These are phyloP conservation scores for Macrobrachium nipponense DNA, from an alignment of 1,140 invertebrate genomes.

Conservation along the genomic window DNA sequence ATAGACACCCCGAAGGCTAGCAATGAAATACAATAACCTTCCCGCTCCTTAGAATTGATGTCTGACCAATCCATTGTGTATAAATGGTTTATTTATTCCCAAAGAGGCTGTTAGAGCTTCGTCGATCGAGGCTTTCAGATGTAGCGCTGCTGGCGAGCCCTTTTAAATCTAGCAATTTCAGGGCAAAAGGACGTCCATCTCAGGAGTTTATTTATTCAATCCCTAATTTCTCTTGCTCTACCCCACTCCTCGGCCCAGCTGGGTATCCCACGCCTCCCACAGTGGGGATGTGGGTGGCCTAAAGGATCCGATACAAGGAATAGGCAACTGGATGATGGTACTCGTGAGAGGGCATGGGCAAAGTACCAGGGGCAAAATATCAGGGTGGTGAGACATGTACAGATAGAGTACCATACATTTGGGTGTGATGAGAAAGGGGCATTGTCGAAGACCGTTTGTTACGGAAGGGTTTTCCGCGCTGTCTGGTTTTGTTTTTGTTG, in stretches of 20 bases:
- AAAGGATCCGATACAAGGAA: neutral
- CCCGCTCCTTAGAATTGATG: neutral
- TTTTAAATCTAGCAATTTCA: conserved; percentile 21
- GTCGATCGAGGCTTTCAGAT: conserved; percentile 1
- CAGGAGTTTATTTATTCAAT: conserved; percentile 18
- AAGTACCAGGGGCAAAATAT: neutral
- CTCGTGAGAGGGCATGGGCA: neutral
- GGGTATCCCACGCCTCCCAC: conserved; percentile 5
- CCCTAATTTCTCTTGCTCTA: conserved; percentile 23
- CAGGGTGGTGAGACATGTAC: too few relatives aligned
- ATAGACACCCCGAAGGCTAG: too few relatives aligned
- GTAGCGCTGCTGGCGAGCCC: neutral
- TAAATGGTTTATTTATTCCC: conserved; percentile 13
- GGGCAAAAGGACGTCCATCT: conserved; percentile 9
- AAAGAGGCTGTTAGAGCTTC: neutral
- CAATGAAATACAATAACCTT: neutral
- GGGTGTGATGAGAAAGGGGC: too few relatives aligned
- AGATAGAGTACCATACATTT: too few relatives aligned
- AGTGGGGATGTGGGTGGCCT: conserved; percentile 10
- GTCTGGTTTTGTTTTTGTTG: too few relatives aligned
- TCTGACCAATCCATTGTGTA: conserved; percentile 5
- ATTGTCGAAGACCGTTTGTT: too few relatives aligned
- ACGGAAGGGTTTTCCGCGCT: too few relatives aligned
- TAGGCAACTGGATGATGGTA: neutral
- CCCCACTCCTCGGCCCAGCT: conserved; percentile 16